These are phyloP conservation scores for Meda fulgida DNA, from an alignment of 2,797 vertebrate species.

Conservation along the genomic window DNA sequence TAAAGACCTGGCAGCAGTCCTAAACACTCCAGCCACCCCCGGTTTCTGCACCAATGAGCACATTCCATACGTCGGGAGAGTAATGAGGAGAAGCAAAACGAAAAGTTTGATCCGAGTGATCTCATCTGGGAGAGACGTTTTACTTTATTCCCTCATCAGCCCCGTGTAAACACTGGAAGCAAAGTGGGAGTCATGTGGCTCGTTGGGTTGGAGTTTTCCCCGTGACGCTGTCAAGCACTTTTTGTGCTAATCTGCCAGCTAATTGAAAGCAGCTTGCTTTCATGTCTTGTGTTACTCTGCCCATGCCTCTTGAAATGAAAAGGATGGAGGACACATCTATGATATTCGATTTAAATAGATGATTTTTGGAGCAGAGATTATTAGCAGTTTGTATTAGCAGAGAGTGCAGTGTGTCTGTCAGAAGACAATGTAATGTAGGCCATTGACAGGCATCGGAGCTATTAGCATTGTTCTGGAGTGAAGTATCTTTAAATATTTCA, in stretches of 20 bases:
- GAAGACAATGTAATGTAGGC: conserved; percentile 1
- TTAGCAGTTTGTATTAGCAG: background rate
- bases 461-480: conserved; percentile 5
- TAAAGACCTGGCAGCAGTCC: conserved; percentile 53
- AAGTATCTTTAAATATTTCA: background rate
- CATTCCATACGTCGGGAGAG: conserved; percentile 48
- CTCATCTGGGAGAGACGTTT: conserved; percentile 46
- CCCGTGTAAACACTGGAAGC: conserved; percentile 35
- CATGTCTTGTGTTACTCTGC: conserved; percentile 21
- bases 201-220: conserved; percentile 33
- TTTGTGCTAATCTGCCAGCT: conserved; percentile 50
- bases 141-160: conserved; percentile 20
- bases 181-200: conserved; percentile 31
- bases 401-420: conserved; percentile 8
- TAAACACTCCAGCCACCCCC: conserved; percentile 39
- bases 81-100: conserved; percentile 18
- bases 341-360: background rate
- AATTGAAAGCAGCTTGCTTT: conserved; percentile 54
- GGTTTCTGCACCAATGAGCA: conserved; percentile 38
- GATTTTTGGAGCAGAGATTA: background rate
- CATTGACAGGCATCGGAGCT: background rate
- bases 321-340: background rate
- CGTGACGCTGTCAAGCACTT: conserved; percentile 39
- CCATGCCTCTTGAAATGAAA: conserved; percentile 33
- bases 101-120: conserved; percentile 32